Evolutionary conservation across 2,113 vertebrate genomes (phyloP).

Genomic region (Columba janthina): DNA sequence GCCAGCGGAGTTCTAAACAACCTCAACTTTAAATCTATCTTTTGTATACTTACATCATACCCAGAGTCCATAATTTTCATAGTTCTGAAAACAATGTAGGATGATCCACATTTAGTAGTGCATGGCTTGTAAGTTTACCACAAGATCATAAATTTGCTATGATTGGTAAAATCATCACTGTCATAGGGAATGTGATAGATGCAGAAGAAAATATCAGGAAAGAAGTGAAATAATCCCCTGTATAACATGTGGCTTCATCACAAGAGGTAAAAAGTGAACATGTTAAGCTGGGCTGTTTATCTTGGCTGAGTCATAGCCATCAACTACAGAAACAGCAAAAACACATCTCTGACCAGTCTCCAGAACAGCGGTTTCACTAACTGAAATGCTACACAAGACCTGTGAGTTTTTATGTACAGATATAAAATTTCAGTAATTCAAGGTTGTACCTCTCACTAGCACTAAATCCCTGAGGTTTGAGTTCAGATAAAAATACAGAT

Average conservation of each 20-base stretch:
- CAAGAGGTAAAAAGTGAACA: not conserved
- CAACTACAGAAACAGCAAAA: not conserved
- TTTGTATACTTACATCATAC: not conserved
- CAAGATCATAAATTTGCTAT: not conserved
- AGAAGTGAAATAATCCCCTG: fast-evolving
- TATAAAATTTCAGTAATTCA: not conserved
- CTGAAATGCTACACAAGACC: not conserved
- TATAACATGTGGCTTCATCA: not conserved
- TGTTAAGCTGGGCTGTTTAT: not conserved
- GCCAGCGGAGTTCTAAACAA: not conserved
- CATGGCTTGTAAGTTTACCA: not conserved
- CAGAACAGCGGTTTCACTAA: not conserved
- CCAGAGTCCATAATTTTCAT: not conserved
- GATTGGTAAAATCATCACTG: not conserved
- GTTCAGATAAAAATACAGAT: not conserved
- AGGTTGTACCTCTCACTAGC: not conserved
- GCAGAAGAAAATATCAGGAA: not conserved
- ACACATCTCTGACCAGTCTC: not conserved
- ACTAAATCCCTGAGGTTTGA: not conserved
- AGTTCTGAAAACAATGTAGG: not conserved
- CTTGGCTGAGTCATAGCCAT: not conserved
- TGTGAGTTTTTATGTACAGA: not conserved
- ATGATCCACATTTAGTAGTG: not conserved
- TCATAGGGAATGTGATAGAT: not conserved
- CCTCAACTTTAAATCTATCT: not conserved